These are phyloP conservation scores for Odontocolon sp. DNA, from an alignment of 2,888 invertebrate genomes.

Conservation along the genomic window DNA sequence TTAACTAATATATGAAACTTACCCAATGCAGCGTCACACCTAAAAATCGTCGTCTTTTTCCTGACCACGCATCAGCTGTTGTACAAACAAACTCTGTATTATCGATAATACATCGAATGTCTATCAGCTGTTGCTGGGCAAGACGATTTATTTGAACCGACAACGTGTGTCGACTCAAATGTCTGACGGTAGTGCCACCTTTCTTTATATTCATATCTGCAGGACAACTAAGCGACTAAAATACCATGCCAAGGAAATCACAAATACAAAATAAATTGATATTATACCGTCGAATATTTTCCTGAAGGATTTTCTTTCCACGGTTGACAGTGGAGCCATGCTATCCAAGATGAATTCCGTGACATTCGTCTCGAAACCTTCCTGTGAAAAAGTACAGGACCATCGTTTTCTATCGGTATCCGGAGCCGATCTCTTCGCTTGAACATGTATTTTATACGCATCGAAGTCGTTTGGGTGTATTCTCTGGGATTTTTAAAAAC, in stretches of 20 bases:
- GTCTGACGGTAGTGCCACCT: neutral
- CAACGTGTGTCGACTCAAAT: constrained; percentile 9
- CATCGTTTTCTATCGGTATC: neutral
- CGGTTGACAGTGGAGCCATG: constrained; percentile 7
- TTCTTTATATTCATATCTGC: constrained; percentile 13
- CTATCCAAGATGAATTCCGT: neutral
- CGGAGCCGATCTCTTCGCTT: neutral
- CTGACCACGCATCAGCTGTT: constrained; percentile 49
- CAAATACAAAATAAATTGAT: neutral
- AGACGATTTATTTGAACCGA: neutral
- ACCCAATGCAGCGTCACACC: constrained; percentile 56
- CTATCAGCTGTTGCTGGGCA: neutral
- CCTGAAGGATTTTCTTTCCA: neutral
- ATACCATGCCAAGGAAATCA: neutral
- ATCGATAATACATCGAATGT: neutral
- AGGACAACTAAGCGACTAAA: neutral
- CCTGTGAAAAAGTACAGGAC: constrained; percentile 17
- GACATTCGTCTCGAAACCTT: neutral
- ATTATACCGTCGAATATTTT: constrained; percentile 16
- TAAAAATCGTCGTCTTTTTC: constrained; percentile 39
- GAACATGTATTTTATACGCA: neutral
- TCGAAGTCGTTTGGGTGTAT: neutral
- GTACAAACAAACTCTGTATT: constrained; percentile 45
- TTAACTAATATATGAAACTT: constrained; percentile 24
- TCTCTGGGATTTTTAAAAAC: neutral